phyloP scores from a whole-genome alignment of 2,888 invertebrate genomes.

The Thyatira batis region DNA sequence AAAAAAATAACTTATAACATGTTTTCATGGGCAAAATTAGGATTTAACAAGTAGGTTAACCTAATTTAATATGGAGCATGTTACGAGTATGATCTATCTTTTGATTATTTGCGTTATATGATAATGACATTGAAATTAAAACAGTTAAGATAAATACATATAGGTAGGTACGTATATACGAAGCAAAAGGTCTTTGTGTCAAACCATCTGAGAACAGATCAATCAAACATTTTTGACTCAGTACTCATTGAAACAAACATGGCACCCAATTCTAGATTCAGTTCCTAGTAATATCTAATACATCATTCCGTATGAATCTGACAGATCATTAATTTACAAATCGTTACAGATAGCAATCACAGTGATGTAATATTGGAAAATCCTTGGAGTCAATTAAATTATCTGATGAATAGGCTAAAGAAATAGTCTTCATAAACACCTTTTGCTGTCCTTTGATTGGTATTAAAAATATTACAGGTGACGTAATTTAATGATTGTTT shows the following conservation, averaged over 20 bases:
- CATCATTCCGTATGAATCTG: conserved; percentile 6
- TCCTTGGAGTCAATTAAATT: background rate
- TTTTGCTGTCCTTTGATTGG: no score
- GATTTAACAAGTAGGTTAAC: no score
- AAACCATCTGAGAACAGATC: background rate
- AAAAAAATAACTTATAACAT: no score
- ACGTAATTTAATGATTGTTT: no score
- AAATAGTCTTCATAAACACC: no score
- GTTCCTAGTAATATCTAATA: conserved; percentile 8
- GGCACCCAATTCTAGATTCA: conserved; percentile 9
- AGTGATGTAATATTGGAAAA: background rate
- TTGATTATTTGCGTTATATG: no score
- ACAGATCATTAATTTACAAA: conserved; percentile 15
- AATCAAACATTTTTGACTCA: conserved; percentile 3
- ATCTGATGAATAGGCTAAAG: background rate
- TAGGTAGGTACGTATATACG: background rate
- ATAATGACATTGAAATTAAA: background rate
- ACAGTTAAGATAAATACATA: background rate
- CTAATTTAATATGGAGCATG: no score
- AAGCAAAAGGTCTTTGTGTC: background rate
- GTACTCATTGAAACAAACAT: conserved; percentile 5
- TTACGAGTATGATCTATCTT: no score
- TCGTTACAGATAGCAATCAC: conserved; percentile 1
- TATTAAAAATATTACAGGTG: no score
- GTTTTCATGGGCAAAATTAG: no score